Percentiles rank a stretch among this genome's conserved stretches.
Evolutionary conservation across 2,888 invertebrate genomes (phyloP).

Genomic region (Diplazon laetatorius): DNA sequence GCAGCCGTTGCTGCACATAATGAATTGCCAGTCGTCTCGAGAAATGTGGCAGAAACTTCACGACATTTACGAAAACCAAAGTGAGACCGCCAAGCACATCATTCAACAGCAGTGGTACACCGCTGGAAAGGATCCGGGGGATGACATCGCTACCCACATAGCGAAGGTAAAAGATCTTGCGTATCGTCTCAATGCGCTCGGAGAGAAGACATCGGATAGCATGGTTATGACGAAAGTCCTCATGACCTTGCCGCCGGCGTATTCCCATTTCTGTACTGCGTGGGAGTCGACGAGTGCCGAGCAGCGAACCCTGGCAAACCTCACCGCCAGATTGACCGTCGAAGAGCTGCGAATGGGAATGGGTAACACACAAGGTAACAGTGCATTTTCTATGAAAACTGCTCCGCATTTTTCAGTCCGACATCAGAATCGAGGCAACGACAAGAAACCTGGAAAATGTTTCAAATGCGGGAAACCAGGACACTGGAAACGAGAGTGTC

Average conservation of each 20-base stretch:
- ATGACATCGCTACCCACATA: slow-evolving; percentile 64
- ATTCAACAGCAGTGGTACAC: slow-evolving; percentile 53
- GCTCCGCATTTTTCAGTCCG: slow-evolving; percentile 9
- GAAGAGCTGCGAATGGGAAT: slow-evolving; percentile 15
- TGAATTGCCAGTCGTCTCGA: slow-evolving; percentile 68
- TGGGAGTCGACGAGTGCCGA: slow-evolving; percentile 43
- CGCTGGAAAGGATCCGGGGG: slow-evolving; percentile 43
- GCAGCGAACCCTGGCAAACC: slow-evolving; percentile 7
- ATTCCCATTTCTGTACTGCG: slow-evolving; percentile 64
- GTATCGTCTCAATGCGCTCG: slow-evolving; percentile 41
- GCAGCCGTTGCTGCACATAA: slow-evolving; percentile 65
- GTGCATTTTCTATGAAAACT: background rate
- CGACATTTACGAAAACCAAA: slow-evolving; percentile 70
- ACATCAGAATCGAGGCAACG: background rate
- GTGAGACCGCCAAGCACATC: slow-evolving; percentile 66
- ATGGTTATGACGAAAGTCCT: slow-evolving; percentile 45
- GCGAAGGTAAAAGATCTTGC: slow-evolving; percentile 62
- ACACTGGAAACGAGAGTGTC: slow-evolving; percentile 47
- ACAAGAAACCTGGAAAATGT: slow-evolving; percentile 41
- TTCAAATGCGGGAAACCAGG: slow-evolving; percentile 62
- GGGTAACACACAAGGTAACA: background rate
- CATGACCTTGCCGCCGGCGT: slow-evolving; percentile 41
- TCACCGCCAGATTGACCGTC: slow-evolving; percentile 13
- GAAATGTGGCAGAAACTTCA: slow-evolving; percentile 72
- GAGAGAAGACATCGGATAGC: slow-evolving; percentile 42